Evolutionary conservation across 2,888 invertebrate species (phyloP).

Genomic region (Zygaena filipendulae): DNA sequence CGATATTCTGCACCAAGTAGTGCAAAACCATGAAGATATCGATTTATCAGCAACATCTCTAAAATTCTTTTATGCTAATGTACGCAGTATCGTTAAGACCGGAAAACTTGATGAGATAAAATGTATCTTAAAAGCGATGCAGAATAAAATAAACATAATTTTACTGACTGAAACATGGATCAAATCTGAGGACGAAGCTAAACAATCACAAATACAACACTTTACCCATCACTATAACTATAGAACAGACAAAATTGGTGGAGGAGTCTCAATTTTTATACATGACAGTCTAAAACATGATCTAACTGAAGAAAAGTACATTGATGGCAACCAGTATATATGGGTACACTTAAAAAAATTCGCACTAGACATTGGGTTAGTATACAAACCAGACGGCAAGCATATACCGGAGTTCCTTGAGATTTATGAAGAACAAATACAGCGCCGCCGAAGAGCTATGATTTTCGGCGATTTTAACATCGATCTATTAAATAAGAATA

Average conservation of each 20-base stretch:
- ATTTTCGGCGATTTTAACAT: slow-evolving; percentile 1
- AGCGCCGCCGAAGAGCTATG: not conserved
- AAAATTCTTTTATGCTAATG: too few relatives aligned
- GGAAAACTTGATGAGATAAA: slow-evolving; percentile 4
- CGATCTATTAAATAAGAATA: too few relatives aligned
- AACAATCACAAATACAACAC: not conserved
- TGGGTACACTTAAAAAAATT: slow-evolving; percentile 7
- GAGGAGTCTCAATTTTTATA: slow-evolving; percentile 8
- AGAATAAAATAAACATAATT: slow-evolving; percentile 1
- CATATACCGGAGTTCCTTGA: slow-evolving; percentile 2
- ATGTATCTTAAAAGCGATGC: slow-evolving; percentile 3
- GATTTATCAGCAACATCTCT: too few relatives aligned
- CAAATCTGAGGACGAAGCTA: slow-evolving; percentile 2
- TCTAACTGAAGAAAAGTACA: slow-evolving; percentile 1
- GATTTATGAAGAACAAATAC: not conserved
- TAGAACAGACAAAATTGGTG: slow-evolving; percentile 5
- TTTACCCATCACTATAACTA: slow-evolving; percentile 7
- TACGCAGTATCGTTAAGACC: not conserved
- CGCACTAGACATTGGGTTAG: slow-evolving; percentile 6
- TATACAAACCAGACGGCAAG: slow-evolving; percentile 6
- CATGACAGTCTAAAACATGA: slow-evolving; percentile 7
- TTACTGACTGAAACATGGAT: slow-evolving; percentile 7
- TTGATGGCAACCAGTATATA: slow-evolving; percentile 4
- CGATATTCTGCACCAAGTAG: too few relatives aligned
- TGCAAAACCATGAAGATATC: too few relatives aligned